Percentiles rank a stretch among this genome's conserved stretches.
Evolutionary conservation across 2,113 vertebrate genomes (phyloP).

Genomic region (Aplodontia rufa): DNA sequence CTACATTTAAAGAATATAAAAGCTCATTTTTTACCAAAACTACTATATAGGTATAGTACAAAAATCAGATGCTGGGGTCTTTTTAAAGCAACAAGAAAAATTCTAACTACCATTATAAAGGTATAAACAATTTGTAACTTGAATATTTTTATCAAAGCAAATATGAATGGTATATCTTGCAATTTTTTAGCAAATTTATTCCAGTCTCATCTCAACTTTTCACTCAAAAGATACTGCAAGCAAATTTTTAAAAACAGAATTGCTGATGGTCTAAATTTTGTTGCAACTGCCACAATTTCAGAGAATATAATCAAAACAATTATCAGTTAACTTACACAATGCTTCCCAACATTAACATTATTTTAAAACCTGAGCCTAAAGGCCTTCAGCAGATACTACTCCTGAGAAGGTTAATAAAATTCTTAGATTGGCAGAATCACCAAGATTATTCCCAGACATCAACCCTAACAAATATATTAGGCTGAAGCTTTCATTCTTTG

Average conservation of each 20-base stretch:
- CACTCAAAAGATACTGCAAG: constrained; percentile 12
- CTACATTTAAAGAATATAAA: neutral
- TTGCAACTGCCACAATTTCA: neutral
- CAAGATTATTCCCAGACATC: neutral
- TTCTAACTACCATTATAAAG: neutral
- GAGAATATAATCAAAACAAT: neutral
- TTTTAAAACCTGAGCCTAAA: neutral
- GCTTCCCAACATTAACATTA: neutral
- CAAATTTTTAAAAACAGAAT: neutral
- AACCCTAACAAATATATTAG: neutral
- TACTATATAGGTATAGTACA: neutral
- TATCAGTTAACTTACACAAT: neutral
- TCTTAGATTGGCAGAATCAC: neutral
- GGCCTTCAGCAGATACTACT: neutral
- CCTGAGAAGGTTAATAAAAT: neutral
- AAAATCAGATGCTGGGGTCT: neutral
- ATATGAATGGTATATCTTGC: neutral
- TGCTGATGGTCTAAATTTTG: neutral
- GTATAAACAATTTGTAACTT: constrained; percentile 38
- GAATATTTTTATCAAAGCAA: constrained; percentile 21
- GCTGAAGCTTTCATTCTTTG: neutral
- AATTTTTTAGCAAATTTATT: neutral
- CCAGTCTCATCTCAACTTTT: neutral
- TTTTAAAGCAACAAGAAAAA: constrained; percentile 18
- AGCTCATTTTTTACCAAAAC: neutral